Conservation (phyloP, 1,140 invertebrate genomes). For the Apis florea region DNA sequence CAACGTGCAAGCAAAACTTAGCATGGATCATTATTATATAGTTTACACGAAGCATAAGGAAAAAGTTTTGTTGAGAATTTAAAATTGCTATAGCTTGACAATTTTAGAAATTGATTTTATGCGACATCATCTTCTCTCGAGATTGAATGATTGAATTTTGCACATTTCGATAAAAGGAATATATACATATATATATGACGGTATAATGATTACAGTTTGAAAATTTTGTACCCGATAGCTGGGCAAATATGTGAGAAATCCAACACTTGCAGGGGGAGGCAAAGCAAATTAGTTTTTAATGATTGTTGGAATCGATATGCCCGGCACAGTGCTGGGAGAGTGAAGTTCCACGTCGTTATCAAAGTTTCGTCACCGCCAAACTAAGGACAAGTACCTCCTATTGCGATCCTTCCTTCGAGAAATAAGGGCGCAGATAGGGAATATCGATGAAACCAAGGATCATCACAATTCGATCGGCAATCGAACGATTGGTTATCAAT, state of each 20-base stretch:
- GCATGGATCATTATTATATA: no score
- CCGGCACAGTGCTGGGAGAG: neutral
- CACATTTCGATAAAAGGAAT: no score
- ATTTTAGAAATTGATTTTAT: no score
- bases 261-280: neutral
- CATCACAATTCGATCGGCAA: neutral
- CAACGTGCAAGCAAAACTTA: no score
- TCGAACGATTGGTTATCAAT: neutral
- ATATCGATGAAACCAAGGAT: neutral
- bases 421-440: neutral
- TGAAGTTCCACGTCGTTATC: conserved; percentile 17
- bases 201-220: neutral
- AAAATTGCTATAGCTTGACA: no score
- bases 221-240: neutral
- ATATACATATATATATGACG: no score
- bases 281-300: conserved; percentile 24
- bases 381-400: neutral
- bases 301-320: conserved; percentile 14
- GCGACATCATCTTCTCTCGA: no score
- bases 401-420: neutral
- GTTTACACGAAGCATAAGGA: no score
- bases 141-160: neutral
- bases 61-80: no score
- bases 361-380: conserved; percentile 14
- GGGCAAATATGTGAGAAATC: neutral